A percentile compares a stretch with the other conserved stretches of the same genome.
Conservation (phyloP, 2,888 invertebrate species). For the Linyphia triangularis region DNA sequence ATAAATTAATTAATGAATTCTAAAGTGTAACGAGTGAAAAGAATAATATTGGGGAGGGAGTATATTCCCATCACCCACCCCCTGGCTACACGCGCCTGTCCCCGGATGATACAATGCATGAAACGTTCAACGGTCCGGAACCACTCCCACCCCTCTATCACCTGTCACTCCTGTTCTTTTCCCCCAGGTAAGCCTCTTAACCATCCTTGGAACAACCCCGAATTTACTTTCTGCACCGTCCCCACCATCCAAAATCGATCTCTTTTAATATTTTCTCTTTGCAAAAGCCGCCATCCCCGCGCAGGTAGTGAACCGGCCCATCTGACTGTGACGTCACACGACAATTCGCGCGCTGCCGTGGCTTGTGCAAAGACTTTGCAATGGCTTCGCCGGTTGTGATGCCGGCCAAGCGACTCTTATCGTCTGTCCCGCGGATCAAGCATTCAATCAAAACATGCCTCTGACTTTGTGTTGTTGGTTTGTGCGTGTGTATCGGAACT, state of each 20-base stretch:
- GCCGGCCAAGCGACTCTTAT: slow-evolving; percentile 16
- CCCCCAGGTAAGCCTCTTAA: background rate
- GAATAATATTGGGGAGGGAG: too few species aligned
- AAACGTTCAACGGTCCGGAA: background rate
- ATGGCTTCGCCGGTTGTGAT: slow-evolving; percentile 58
- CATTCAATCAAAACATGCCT: slow-evolving; percentile 16
- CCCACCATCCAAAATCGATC: slow-evolving; percentile 47
- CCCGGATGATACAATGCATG: too few species aligned
- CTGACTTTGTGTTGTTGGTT: background rate
- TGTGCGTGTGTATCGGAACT: background rate
- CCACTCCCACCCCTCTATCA: background rate
- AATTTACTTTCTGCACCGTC: slow-evolving; percentile 23
- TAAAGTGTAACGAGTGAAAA: too few species aligned
- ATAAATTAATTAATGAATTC: too few species aligned
- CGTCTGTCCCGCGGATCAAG: background rate
- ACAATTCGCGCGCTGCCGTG: slow-evolving; percentile 41
- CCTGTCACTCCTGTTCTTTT: background rate
- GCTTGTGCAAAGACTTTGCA: slow-evolving; percentile 11
- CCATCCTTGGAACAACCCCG: background rate
- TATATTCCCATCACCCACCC: too few species aligned
- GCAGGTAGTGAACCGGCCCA: slow-evolving; percentile 50
- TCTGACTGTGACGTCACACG: slow-evolving; percentile 40
- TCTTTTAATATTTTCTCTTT: slow-evolving; percentile 53
- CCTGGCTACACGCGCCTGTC: too few species aligned
- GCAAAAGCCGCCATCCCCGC: slow-evolving; percentile 18